These are phyloP conservation scores for Acromyrmex echinatior DNA, from an alignment of 1,140 invertebrate genomes.

Conservation along the genomic window DNA sequence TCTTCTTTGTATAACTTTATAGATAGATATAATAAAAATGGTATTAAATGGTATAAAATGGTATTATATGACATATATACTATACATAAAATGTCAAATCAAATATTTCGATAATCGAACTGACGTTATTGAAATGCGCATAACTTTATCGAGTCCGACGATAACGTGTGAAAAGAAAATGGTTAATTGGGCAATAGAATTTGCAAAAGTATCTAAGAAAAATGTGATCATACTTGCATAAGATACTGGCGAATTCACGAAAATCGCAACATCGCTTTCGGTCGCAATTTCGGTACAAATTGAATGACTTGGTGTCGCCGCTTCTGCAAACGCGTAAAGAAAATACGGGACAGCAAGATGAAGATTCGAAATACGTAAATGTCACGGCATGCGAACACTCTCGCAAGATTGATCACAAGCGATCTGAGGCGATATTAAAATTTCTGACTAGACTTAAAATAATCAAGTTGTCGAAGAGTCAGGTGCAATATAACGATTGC, in stretches of 20 bases:
- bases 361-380: slow-evolving; percentile 24
- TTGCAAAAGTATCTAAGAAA: slow-evolving; percentile 34
- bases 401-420: slow-evolving; percentile 48
- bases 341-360: slow-evolving; percentile 43
- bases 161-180: slow-evolving; percentile 6
- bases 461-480: slow-evolving; percentile 42
- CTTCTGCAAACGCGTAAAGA: slow-evolving; percentile 11
- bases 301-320: slow-evolving; percentile 35
- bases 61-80: no score
- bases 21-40: neutral
- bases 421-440: slow-evolving; percentile 61
- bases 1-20: neutral
- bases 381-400: slow-evolving; percentile 4
- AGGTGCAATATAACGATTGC: neutral
- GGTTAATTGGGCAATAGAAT: neutral
- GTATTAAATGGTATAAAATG: no score
- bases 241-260: slow-evolving; percentile 72
- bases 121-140: neutral
- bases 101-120: slow-evolving; percentile 36
- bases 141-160: neutral
- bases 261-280: slow-evolving; percentile 58
- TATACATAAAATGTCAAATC: neutral
- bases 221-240: slow-evolving; percentile 58
- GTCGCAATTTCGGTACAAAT: slow-evolving; percentile 46
- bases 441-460: slow-evolving; percentile 68